A percentile compares a stretch with the other conserved stretches of the same genome.
Conservation (phyloP, 2,888 invertebrate genomes). For the Lycia hirtaria region DNA sequence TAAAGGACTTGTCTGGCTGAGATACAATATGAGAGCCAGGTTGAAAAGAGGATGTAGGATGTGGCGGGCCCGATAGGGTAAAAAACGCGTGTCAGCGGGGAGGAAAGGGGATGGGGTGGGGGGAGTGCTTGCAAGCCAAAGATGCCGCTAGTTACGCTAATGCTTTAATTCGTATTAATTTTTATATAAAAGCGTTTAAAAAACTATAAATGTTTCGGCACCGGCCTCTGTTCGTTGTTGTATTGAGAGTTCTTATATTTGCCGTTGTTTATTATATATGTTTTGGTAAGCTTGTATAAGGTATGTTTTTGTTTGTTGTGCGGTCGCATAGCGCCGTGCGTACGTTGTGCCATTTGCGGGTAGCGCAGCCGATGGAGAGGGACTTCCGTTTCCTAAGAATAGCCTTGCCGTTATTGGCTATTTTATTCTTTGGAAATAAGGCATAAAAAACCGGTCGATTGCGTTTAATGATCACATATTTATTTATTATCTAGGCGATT, state of each 20-base stretch:
- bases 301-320: constrained; percentile 59
- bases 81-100: constrained; percentile 27
- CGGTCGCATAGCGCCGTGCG: constrained; percentile 70
- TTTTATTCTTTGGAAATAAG: too few species aligned
- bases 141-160: constrained; percentile 70
- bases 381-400: not conserved
- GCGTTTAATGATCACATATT: too few species aligned
- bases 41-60: too few species aligned
- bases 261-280: constrained; percentile 77
- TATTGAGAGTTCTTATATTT: constrained; percentile 71
- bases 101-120: too few species aligned
- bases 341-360: constrained; percentile 70
- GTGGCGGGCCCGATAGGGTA: not conserved
- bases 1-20: too few species aligned
- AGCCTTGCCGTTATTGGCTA: not conserved
- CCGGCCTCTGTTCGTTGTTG: constrained; percentile 69
- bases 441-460: too few species aligned
- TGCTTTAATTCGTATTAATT: constrained; percentile 78
- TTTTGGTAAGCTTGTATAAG: constrained; percentile 64
- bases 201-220: constrained; percentile 64
- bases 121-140: constrained; percentile 73
- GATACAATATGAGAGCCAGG: too few species aligned
- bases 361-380: constrained; percentile 22
- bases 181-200: constrained; percentile 49
- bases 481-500: too few species aligned